phyloP scores from a whole-genome alignment of 2,797 vertebrate species.

The Apogon hyalosoma region DNA sequence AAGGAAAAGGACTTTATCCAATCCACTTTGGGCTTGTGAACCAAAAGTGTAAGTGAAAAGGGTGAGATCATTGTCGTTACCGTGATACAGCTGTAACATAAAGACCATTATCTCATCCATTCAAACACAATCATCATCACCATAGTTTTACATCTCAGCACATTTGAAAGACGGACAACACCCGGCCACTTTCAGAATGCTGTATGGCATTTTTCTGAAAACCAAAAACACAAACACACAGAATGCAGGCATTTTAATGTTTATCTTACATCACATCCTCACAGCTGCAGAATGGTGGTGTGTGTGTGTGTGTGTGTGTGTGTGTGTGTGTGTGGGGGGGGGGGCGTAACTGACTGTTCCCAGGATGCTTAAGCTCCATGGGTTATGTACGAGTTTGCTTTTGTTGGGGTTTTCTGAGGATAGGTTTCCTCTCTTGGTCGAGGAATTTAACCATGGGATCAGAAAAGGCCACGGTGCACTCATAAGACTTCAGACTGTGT shows the following conservation, averaged over 20 bases:
- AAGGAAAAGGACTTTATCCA: constrained; percentile 57
- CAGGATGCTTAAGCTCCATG: constrained; percentile 54
- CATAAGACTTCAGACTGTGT: constrained; percentile 45
- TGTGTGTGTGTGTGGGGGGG: too few species aligned
- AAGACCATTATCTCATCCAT: constrained; percentile 62
- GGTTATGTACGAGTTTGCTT: constrained; percentile 54
- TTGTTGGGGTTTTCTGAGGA: constrained; percentile 59
- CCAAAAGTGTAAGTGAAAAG: constrained; percentile 45
- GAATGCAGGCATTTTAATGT: constrained; percentile 27
- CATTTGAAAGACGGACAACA: constrained; percentile 54
- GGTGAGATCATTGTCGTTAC: constrained; percentile 33
- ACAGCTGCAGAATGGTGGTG: constrained; percentile 45
- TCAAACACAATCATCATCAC: constrained; percentile 45
- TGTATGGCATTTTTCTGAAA: constrained; percentile 38
- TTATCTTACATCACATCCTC: constrained; percentile 61
- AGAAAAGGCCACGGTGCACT: constrained; percentile 51
- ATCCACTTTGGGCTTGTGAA: constrained; percentile 20
- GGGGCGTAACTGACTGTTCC: constrained; percentile 51
- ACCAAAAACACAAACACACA: constrained; percentile 51
- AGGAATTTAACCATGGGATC: constrained; percentile 51
- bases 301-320: too few species aligned
- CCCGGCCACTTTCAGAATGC: constrained; percentile 29
- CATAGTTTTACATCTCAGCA: constrained; percentile 57
- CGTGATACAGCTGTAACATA: constrained; percentile 46
- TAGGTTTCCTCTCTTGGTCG: constrained; percentile 48